Evolutionary conservation across 2,888 invertebrate species (phyloP), one percentile per base, ranked within the genome.

Genomic region (Nomada goodeniana): DNA sequence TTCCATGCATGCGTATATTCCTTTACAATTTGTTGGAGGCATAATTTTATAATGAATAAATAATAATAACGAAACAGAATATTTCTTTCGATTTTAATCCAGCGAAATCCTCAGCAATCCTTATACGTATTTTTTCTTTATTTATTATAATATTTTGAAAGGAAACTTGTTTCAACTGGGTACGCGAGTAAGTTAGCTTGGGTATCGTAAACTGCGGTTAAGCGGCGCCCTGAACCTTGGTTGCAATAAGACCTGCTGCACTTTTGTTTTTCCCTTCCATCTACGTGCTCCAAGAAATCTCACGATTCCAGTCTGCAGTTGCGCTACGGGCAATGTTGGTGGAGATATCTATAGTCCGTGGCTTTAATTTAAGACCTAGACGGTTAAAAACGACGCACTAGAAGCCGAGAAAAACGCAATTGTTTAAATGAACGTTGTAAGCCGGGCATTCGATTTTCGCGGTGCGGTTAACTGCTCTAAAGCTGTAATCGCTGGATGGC

Each of bases 1-100:
- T 82, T 83, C 85, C 73, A 73, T 85, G 80, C 80, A 80, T 80
- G 80, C 80, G 83, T 84, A 85, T 85, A 85, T 90, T 91, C 88
- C 90, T 91, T 89, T 90, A 91, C 91, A 91, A 91, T 92, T 92
- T 91, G 91, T 92, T 90, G 89, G 91, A 90, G 88, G 85, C 90
- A 90, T 92, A 92, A 89, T 92, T 92, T 92, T 92, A 91, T 91
- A 92, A 89, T 84, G 90, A 92, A 92, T 92, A 92, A 92, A 92
- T 89, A 88, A 91, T 89, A 89, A 90, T 84, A 90, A 89, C 80
- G 82, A 89, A 90, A 85, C 36, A 47, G 10, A 68, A 26, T 20
- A 20, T 60, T 50, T 59, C 47, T 5, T 15, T 15, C 5, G 13
- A 26, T 44, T 13, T 50, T 23, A 2, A 47, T 15, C 20, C 15